phyloP scores from a whole-genome alignment of 2,113 vertebrate species.

The Vulpes lagopus region DNA sequence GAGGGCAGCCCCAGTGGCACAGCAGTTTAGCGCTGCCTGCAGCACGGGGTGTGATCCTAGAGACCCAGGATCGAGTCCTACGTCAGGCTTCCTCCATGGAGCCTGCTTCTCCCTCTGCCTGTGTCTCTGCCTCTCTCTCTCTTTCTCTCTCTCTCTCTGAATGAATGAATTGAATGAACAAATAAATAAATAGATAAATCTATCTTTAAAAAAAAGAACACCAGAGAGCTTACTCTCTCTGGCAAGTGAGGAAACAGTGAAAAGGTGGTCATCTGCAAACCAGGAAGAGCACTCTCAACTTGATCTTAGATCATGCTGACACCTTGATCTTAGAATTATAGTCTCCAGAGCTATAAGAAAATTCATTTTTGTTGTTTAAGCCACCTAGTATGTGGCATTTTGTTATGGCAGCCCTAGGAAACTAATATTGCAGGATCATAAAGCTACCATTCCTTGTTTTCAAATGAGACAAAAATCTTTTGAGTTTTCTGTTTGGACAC shows the following conservation, averaged over 20 bases:
- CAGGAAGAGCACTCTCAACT: neutral
- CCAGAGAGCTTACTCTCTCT: neutral
- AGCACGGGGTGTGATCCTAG: no score
- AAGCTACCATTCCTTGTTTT: neutral
- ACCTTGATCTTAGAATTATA: neutral
- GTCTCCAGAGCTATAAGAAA: neutral
- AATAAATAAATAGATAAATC: no score
- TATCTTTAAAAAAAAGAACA: no score
- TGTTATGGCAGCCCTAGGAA: neutral
- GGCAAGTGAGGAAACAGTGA: neutral
- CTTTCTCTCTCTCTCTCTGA: no score
- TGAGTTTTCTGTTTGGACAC: conserved; percentile 36
- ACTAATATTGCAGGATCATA: neutral
- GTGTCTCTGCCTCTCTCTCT: no score
- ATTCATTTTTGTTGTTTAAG: conserved; percentile 23
- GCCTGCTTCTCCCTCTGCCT: no score
- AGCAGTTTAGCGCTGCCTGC: no score
- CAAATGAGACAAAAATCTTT: neutral
- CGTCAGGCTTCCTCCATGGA: no score
- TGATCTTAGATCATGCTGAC: neutral
- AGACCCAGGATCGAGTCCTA: no score
- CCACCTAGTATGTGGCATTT: neutral
- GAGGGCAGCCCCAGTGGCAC: neutral
- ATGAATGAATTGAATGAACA: no score
- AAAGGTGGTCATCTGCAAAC: neutral